Base-by-base conservation (phyloP, 2,888 invertebrate species). In the Yponomeuta evonymella region DNA sequence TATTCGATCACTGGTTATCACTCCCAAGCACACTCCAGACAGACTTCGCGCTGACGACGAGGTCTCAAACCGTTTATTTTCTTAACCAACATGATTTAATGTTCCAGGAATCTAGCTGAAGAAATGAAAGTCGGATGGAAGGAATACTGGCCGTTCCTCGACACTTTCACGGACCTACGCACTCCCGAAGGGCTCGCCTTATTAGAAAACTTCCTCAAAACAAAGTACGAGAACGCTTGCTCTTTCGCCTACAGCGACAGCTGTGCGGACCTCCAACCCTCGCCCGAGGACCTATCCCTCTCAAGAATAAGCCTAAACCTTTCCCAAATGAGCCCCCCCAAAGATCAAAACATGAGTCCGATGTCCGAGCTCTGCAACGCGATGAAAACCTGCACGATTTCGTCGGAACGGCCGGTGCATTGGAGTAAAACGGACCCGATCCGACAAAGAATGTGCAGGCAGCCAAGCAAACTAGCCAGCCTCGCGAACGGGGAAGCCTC, bases 81-180 rank as follows among this genome's bases (percentile, higher is more conserved):
- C 43, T 43, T 43, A 43, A 43, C 43, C 43, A 43, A 43, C 9
- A 43, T 15, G 51, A 1, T 58, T 58, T 15, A 15, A 15, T 58
- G 72, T 84, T 82, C 29, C 83, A 95, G 95, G 79, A 91, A 93
- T 75, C 83, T 96, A 74, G 97, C 97, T 0, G 94, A 94, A 74
- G 93, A 96, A 83, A 94, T 94, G 83, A 93, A 95, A 71, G 93
- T 97, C 0, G 94, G 94, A 11, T 98, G 98, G 98, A 95, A 95
- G 73, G 98, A 99, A 81, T 97, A 97, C 87, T 99, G 98, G 98
- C 95, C 96, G 8, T 98, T 98, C 83, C 88, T 98, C 15, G 95
- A 96, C 76, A 94, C 94, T 1, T 98, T 96, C 84, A 93, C 96
- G 0, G 96, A 99, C 84, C 92, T 99, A 8, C 87, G 95, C 0